Evolutionary conservation across 2,797 vertebrate genomes (phyloP), one percentile per base, ranked within the genome.

Genomic region (Cynopterus sphinx): DNA sequence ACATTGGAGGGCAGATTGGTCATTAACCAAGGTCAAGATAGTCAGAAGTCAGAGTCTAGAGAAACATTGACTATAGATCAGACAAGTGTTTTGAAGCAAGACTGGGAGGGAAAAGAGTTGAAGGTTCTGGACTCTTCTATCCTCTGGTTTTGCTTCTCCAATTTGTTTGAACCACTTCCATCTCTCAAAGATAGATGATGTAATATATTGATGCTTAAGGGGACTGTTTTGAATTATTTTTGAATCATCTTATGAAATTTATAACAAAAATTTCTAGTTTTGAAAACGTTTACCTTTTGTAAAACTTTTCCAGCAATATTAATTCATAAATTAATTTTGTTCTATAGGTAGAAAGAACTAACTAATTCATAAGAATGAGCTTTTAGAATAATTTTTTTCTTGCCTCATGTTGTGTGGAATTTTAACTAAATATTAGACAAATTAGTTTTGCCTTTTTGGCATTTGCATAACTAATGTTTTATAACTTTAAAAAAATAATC

Each of bases 361-460:
- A 97, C 96, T 97, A 91, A 96, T 97, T 97, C 68, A 51, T 93
- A 96, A 94, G 87, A 97, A 96, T 77, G 70, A 97, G 88, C 83
- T 98, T 98, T 96, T 97, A 94, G 95, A 97, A 96, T 96, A 98
- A 97, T 98, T 98, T 96, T 33, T 91, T 46, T 97, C 46, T 95
- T 95, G 97, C 97, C 94, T 98, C 90, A 94, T 97, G 90, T 97
- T 95, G 84, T 79, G 90, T 90, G 89, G 97, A 98, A 97, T 98
- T 98, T 98, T 96, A 98, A 98, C 70, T 93, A 96, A 98, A 79
- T 94, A 96, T 84, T 96, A 96, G 95, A 97, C 98, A 96, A 98
- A 98, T 97, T 97, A 97, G 96, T 98, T 96, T 96, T 97, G 90
- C 95, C 96, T 98, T 97, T 96, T 65, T 12, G 43, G 87, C 15